Base-by-base conservation (phyloP, 2,888 invertebrate genomes). In the Sphaerophoria taeniata region DNA sequence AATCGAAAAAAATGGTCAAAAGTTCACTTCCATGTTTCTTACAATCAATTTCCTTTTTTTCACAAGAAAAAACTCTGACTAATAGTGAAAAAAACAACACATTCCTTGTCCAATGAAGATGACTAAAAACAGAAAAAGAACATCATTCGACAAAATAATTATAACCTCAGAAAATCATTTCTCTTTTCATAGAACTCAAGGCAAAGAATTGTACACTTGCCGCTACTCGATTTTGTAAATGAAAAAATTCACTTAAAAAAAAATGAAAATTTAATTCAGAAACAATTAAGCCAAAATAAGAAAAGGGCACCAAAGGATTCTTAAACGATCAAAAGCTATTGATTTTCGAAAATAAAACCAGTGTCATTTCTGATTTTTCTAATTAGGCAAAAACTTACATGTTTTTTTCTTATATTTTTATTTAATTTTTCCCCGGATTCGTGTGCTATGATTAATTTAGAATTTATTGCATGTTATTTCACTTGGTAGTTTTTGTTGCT, bases 381-480 rank as follows among this genome's bases (percentile, higher is more conserved):
- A 58, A 11, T 36, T 34, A 43, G 11, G 55, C 55, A 69, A 43
- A 33, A 45, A 45, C 12, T 73, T 80, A 76, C 76, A 70, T 58
- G 45, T 61, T 80, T 55, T 65, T 65, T 53, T 47, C 47, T 61
- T 39, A n/a, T 9, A 31, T 47, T 2, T 43, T 43, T 43, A 43
- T 43, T 43, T 43, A 9, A 12, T 76, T 77, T 73, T 24, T 24
- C 24, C 82, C 82, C 77, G 61, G 73, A 69, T 82, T 77, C 73
- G 58, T 53, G 47, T 53, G 49, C 39, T 47, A 72, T 72, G 77
- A 82, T 77, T 67, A 73, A 77, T 77, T 81, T 81, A 76, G 71
- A 60, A 71, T 70, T 55, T 53, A 39, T 70, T 51, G 43, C 56
- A 58, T 33, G 34, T 56, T 39, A 75, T 14, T 53, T 69, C 14